These are phyloP conservation scores for Colostygia pectinataria DNA, from an alignment of 2,888 invertebrate species.

Conservation along the genomic window DNA sequence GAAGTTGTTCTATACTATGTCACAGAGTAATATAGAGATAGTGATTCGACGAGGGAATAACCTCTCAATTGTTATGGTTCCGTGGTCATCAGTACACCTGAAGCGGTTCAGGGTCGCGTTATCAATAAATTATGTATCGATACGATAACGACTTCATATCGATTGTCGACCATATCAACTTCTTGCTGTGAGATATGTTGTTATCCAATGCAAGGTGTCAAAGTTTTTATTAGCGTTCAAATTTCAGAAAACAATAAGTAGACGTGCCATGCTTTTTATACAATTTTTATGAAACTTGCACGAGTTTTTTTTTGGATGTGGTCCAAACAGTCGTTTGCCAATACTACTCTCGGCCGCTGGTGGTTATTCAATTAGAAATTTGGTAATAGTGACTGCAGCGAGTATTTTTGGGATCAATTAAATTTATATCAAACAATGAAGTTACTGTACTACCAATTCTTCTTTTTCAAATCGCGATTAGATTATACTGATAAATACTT, in stretches of 20 bases:
- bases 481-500: not conserved
- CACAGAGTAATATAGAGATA: too few relatives aligned
- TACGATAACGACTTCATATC: constrained; percentile 35
- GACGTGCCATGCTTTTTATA: too few relatives aligned
- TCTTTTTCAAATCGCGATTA: not conserved
- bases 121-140: constrained; percentile 38
- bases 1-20: too few relatives aligned
- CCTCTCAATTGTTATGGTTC: not conserved
- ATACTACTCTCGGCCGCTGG: not conserved
- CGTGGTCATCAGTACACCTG: constrained; percentile 11
- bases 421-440: not conserved
- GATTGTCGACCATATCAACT: constrained; percentile 19
- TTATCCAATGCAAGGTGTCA: not conserved
- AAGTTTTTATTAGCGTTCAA: not conserved
- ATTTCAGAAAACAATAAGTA: too few relatives aligned
- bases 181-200: too few relatives aligned
- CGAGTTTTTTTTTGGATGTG: constrained; percentile 14
- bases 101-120: constrained; percentile 31
- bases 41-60: too few relatives aligned
- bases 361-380: not conserved
- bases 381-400: not conserved
- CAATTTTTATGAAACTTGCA: constrained; percentile 2
- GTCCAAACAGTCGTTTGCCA: constrained; percentile 14
- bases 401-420: not conserved
- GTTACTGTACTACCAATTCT: not conserved